These are phyloP conservation scores for Drosophila subobscura DNA, from an alignment of 1,140 invertebrate genomes.

Conservation along the genomic window DNA sequence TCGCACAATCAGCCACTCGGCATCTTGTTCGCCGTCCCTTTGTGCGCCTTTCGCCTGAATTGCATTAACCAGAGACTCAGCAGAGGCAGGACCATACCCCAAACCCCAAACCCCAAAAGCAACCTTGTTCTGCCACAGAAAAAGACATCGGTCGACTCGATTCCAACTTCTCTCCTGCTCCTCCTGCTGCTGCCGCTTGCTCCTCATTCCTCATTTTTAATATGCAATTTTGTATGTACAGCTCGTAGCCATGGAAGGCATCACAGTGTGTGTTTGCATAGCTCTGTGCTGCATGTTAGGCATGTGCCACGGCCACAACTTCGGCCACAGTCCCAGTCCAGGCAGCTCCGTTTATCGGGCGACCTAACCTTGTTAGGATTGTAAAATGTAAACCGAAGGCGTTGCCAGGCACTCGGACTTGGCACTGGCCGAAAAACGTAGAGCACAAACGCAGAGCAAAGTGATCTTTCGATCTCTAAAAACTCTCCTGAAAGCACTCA, in stretches of 20 bases:
- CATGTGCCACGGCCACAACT: slow-evolving; percentile 62
- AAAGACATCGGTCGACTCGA: slow-evolving; percentile 64
- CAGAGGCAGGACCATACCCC: slow-evolving; percentile 3
- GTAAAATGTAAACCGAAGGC: slow-evolving; percentile 81
- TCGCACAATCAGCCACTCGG: slow-evolving; percentile 79
- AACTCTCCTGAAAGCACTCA: too few species aligned
- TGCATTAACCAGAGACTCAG: slow-evolving; percentile 61
- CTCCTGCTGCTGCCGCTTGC: slow-evolving; percentile 23
- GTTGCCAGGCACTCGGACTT: slow-evolving; percentile 48
- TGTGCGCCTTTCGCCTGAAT: slow-evolving; percentile 81
- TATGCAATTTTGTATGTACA: slow-evolving; percentile 69
- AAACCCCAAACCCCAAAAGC: slow-evolving; percentile 8
- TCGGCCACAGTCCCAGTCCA: slow-evolving; percentile 12
- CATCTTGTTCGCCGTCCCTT: slow-evolving; percentile 82
- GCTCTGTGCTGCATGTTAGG: slow-evolving; percentile 56
- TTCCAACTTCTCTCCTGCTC: slow-evolving; percentile 15
- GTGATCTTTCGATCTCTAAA: too few species aligned
- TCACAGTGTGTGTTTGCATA: slow-evolving; percentile 65
- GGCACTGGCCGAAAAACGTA: slow-evolving; percentile 1
- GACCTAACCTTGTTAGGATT: slow-evolving; percentile 79
- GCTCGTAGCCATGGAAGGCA: slow-evolving; percentile 42
- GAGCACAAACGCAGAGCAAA: too few species aligned
- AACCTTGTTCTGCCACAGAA: slow-evolving; percentile 73
- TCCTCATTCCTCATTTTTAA: slow-evolving; percentile 76
- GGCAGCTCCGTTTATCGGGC: slow-evolving; percentile 66